Conservation (phyloP, 1,140 invertebrate species). For the Pectinophora gossypiella region DNA sequence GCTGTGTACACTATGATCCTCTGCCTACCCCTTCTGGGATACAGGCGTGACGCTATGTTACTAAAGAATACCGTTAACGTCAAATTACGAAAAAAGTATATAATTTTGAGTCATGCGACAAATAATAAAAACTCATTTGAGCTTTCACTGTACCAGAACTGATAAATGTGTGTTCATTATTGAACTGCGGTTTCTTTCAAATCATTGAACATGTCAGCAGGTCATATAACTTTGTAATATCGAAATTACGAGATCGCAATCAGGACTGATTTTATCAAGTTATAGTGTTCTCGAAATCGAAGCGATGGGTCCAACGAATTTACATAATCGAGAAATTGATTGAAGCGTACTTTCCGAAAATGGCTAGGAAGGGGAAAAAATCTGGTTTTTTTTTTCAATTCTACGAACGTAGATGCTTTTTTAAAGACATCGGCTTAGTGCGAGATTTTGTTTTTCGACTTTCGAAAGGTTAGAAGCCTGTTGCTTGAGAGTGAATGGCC, state of each 20-base stretch:
- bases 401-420: constrained; percentile 46
- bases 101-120: too few species aligned
- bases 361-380: neutral
- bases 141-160: too few species aligned
- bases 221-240: too few species aligned
- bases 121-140: too few species aligned
- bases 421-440: constrained; percentile 42
- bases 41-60: too few species aligned
- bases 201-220: too few species aligned
- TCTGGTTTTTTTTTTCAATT: constrained; percentile 34
- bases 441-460: constrained; percentile 28
- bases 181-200: too few species aligned
- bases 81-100: too few species aligned
- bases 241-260: constrained; percentile 42
- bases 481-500: constrained; percentile 22
- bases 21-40: too few species aligned
- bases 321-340: constrained; percentile 71
- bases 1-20: too few species aligned
- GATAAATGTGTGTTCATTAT: too few species aligned
- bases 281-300: constrained; percentile 30
- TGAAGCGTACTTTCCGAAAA: constrained; percentile 54
- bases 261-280: constrained; percentile 41
- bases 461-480: constrained; percentile 27
- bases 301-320: constrained; percentile 38
- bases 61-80: too few species aligned